Base-by-base conservation (phyloP, 2,797 vertebrate genomes). In the Gobionotothen gibberifrons region DNA sequence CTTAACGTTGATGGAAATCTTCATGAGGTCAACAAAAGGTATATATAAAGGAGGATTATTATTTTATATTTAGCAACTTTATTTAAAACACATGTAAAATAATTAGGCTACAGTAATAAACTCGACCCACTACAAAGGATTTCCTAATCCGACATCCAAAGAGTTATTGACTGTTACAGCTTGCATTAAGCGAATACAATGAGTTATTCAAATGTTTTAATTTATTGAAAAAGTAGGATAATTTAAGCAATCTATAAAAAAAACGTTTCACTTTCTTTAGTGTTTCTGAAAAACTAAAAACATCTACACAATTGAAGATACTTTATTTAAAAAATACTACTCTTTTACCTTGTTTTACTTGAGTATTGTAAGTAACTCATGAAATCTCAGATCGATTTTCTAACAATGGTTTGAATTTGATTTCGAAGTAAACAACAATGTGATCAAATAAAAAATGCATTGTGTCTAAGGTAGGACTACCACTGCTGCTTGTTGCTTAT, bases 291-390 rank as follows among this genome's bases (percentile, higher is more conserved):
- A 57, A 51, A 36, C 32, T 5, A 5, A 32, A 32, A 32, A 7
- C 22, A 26, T 26, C 22, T 26, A 7, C 32, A 36, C 32, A 36
- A 7, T 36, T 36, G 6, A 36, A 36, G 32, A 53, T 53, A 53
- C 22, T 58, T 58, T 42, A 58, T 15, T 21, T 8, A 22, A 58
- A 46, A 47, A 47, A 61, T 47, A 47, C n/a, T 49, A 12, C n/a
- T 19, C 10, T 36, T 26, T 26, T 36, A 36, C 32, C 9, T 36
- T 36, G 1, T 36, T 36, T 36, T 36, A 36, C 5, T 9, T 1
- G 36, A 6, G 32, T 36, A 36, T 36, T 6, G 32, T 36, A 8
- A 36, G 32, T 53, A 29, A 16, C 29, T 53, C 17, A 3, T 12
- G n/a, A 49, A 1, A 44, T 6, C 43, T 14, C 5, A 13, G 12